Conservation (phyloP, 2,888 invertebrate species). For the Noctua fimbriata region DNA sequence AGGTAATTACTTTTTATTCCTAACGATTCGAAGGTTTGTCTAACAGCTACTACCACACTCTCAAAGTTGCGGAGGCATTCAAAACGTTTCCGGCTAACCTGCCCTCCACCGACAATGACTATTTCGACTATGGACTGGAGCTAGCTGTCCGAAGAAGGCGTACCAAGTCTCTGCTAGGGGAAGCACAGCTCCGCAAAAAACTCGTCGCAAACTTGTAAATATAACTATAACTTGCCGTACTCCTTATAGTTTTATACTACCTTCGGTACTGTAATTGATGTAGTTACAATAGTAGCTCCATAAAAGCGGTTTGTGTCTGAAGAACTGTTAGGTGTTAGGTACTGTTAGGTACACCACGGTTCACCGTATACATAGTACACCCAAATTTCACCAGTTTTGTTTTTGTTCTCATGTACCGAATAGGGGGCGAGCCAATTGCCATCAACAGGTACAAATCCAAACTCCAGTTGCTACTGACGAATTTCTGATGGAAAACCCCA, state of each 20-base stretch:
- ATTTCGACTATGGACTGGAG: conserved; percentile 78
- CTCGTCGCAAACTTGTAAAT: conserved; percentile 83
- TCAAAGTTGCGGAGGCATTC: conserved; percentile 82
- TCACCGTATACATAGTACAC: no score
- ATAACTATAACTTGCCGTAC: conserved; percentile 4
- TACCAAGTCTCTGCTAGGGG: conserved; percentile 85
- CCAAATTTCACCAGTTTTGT: no score
- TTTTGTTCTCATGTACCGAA: no score
- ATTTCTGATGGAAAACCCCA: no score
- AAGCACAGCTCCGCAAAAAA: conserved; percentile 83
- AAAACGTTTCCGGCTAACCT: conserved; percentile 79
- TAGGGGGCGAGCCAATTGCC: no score
- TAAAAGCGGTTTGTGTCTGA: background rate
- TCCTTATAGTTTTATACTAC: background rate
- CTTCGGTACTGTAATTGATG: background rate
- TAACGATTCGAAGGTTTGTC: background rate
- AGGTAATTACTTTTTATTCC: background rate
- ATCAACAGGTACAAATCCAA: no score
- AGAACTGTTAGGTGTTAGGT: no score
- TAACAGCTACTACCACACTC: conserved; percentile 81
- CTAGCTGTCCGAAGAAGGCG: conserved; percentile 86
- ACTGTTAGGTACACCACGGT: no score
- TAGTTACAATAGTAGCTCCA: background rate
- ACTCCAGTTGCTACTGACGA: no score
- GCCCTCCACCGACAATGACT: conserved; percentile 75